Conservation (phyloP, 2,113 vertebrate species). For the Burhinus bistriatus region DNA sequence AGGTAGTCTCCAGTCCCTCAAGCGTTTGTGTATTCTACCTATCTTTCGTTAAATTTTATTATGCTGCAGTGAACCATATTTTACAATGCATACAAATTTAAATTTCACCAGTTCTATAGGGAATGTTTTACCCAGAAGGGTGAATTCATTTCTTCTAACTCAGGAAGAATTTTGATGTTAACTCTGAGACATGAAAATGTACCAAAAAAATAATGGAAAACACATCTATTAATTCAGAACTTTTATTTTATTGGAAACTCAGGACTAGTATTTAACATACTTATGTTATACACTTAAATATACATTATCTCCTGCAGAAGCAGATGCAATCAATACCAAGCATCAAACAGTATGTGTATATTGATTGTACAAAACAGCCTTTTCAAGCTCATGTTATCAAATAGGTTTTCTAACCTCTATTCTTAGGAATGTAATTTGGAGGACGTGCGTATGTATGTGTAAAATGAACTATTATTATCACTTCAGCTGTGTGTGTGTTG, state of each 20-base stretch:
- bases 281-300: neutral
- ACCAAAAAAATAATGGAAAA: neutral
- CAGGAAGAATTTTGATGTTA: neutral
- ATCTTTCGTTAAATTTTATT: neutral
- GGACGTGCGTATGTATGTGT: neutral
- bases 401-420: conserved; percentile 14
- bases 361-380: neutral
- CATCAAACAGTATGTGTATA: conserved; percentile 13
- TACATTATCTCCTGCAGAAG: neutral
- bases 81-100: neutral
- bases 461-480: neutral
- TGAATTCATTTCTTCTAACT: neutral
- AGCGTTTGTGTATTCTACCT: neutral
- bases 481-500: neutral
- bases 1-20: neutral
- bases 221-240: neutral
- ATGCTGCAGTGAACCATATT: neutral
- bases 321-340: neutral
- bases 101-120: neutral
- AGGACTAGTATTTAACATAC: neutral
- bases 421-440: neutral
- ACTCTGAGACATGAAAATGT: neutral
- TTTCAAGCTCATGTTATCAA: neutral
- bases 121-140: neutral
- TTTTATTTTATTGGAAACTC: neutral